Percentiles rank a stretch among this genome's conserved stretches.
phyloP scores from a whole-genome alignment of 2,888 invertebrate genomes.

The Camponotus fellah region DNA sequence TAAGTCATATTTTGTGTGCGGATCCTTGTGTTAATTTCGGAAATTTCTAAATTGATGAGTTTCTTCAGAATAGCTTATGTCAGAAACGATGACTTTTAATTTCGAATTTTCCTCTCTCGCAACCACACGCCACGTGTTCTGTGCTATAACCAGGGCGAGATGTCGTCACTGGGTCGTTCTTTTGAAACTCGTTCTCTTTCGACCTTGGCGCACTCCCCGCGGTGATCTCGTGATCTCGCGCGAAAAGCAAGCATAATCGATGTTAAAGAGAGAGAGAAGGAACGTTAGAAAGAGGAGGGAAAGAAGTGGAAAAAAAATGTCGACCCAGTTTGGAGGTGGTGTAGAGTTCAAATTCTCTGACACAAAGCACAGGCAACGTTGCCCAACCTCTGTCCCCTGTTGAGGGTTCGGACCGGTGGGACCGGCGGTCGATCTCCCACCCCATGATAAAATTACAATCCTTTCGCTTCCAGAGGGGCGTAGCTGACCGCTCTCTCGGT shows the following conservation, averaged over 20 bases:
- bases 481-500: constrained; percentile 53
- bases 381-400: constrained; percentile 57
- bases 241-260: constrained; percentile 38
- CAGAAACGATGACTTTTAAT: no score
- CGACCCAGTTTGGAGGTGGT: constrained; percentile 32
- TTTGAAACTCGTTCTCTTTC: constrained; percentile 60
- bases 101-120: constrained; percentile 12
- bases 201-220: constrained; percentile 56
- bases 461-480: constrained; percentile 48
- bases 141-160: constrained; percentile 25
- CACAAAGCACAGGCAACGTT: constrained; percentile 47
- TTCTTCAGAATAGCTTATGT: no score
- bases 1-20: no score
- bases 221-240: constrained; percentile 45
- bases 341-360: constrained; percentile 12
- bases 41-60: neutral
- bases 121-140: constrained; percentile 34
- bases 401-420: constrained; percentile 60
- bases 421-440: constrained; percentile 22
- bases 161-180: constrained; percentile 73
- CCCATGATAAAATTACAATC: constrained; percentile 60
- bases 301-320: constrained; percentile 36
- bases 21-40: no score
- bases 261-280: constrained; percentile 31
- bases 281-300: neutral